phyloP scores from a whole-genome alignment of 2,888 invertebrate genomes.

The Pimpla rufipes region DNA sequence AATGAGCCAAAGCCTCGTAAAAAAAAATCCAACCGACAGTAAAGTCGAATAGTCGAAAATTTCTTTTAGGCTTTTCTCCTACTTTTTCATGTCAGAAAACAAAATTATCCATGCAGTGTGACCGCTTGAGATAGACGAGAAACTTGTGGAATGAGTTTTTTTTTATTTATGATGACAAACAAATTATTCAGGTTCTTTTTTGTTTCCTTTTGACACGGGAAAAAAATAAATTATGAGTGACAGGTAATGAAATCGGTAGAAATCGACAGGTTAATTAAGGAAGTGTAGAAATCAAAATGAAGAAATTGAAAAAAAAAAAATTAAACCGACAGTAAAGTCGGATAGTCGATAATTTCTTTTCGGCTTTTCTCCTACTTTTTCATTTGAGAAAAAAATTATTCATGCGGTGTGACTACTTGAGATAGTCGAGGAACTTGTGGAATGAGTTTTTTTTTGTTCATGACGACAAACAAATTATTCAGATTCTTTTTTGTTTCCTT shows the following conservation, averaged over 20 bases:
- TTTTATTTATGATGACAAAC: slow-evolving; percentile 19
- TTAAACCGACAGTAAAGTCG: slow-evolving; percentile 45
- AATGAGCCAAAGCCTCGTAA: background rate
- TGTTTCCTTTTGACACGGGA: slow-evolving; percentile 24
- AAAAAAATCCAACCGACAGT: slow-evolving; percentile 44
- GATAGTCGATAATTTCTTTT: slow-evolving; percentile 42
- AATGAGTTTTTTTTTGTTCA: slow-evolving; percentile 30
- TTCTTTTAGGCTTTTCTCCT: slow-evolving; percentile 10
- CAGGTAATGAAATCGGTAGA: slow-evolving; percentile 38
- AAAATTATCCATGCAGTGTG: slow-evolving; percentile 19
- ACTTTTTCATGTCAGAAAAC: background rate
- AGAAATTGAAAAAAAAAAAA: slow-evolving; percentile 59
- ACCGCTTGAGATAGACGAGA: slow-evolving; percentile 31
- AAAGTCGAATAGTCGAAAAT: slow-evolving; percentile 47
- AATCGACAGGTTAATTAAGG: slow-evolving; percentile 57
- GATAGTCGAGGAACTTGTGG: slow-evolving; percentile 49
- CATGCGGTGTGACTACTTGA: slow-evolving; percentile 22
- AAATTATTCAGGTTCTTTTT: slow-evolving; percentile 57
- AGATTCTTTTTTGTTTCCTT: slow-evolving; percentile 41
- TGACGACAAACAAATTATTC: slow-evolving; percentile 49
- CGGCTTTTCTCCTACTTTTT: slow-evolving; percentile 1
- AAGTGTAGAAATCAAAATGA: slow-evolving; percentile 46
- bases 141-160: slow-evolving; percentile 51
- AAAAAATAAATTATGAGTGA: slow-evolving; percentile 58
- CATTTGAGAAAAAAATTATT: background rate